Evolutionary conservation across 2,113 vertebrate species (phyloP), one percentile per base, ranked within the genome.

Genomic region (Benitochromis conjunctus): DNA sequence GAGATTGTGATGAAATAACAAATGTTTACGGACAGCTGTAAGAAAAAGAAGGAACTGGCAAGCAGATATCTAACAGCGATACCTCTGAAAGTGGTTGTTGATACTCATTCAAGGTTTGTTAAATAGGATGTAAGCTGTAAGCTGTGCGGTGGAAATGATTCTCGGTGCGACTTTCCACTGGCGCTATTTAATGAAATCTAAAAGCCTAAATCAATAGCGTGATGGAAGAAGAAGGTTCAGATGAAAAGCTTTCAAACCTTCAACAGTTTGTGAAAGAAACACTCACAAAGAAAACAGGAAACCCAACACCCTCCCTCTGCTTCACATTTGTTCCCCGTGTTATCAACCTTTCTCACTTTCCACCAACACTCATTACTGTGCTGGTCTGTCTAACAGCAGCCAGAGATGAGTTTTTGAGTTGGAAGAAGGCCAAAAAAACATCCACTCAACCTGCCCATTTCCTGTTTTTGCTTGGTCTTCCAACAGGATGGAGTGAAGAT

Each of bases 51-150:
- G 8, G 9, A 76, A 48, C 2, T 57, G 46, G 18, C 7, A 58
- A 76, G 18, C 12, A 93, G 95, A 51, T n/a, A 29, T 74, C 94
- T 56, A 80, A 48, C 80, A 80, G 26, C 29, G 21, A 80, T 76
- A 48, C 26, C 26, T 56, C 54, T 66, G 77, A 79, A 79, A 86
- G 79, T 48, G 64, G 34, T 64, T 81, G 36, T 55, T 80, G 78
- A 82, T 77, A 48, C 76, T 85, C 21, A 80, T 79, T 89, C 62
- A 19, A 79, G 21, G 34, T 69, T 66, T 66, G 60, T 36, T 80
- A 13, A 6, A 56, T 38, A 18, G 57, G 31, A 64, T 51, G 4
- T 31, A 9, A 12, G 81, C 84, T 82, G 16, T 16, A 21, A 88
- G 26, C 54, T 54, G 4, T 16, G 79, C 46, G 1, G 56, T 2